Percentiles rank a stretch among this genome's conserved stretches.
These are phyloP conservation scores for Eueremaeus valkanovi DNA, from an alignment of 2,888 invertebrate genomes.

Conservation along the genomic window DNA sequence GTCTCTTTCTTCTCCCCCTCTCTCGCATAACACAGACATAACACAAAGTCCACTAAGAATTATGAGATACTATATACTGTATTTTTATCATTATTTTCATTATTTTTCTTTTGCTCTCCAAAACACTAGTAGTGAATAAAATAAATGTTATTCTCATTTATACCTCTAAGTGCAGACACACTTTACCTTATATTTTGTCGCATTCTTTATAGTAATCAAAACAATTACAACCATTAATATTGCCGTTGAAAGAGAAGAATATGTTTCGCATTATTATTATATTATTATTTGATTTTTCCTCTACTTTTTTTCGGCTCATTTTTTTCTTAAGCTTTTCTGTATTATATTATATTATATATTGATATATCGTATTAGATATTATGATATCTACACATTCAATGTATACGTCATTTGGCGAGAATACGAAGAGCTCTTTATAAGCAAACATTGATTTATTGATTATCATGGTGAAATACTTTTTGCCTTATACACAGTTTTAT, in stretches of 20 bases:
- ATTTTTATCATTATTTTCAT: background rate
- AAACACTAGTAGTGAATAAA: background rate
- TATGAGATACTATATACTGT: too few species aligned
- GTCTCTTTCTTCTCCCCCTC: too few species aligned
- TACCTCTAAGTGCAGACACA: background rate
- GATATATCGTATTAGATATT: background rate
- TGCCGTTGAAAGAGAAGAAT: background rate
- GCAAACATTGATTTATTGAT: constrained; percentile 30
- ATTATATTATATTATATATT: background rate
- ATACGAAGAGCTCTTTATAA: background rate
- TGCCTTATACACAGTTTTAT: too few species aligned
- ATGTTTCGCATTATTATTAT: background rate
- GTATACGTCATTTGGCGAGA: background rate
- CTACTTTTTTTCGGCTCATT: background rate
- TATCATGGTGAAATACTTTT: background rate
- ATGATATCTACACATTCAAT: constrained; percentile 9
- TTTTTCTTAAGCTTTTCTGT: background rate
- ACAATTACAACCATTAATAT: background rate
- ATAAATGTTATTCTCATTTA: background rate
- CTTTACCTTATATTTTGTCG: constrained; percentile 6
- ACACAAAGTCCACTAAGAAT: too few species aligned
- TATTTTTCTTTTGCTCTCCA: background rate
- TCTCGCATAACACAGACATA: too few species aligned
- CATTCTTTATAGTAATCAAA: constrained; percentile 1
- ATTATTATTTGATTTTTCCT: background rate